Conservation (phyloP, 2,888 invertebrate genomes). For the Tortricodes alternella region DNA sequence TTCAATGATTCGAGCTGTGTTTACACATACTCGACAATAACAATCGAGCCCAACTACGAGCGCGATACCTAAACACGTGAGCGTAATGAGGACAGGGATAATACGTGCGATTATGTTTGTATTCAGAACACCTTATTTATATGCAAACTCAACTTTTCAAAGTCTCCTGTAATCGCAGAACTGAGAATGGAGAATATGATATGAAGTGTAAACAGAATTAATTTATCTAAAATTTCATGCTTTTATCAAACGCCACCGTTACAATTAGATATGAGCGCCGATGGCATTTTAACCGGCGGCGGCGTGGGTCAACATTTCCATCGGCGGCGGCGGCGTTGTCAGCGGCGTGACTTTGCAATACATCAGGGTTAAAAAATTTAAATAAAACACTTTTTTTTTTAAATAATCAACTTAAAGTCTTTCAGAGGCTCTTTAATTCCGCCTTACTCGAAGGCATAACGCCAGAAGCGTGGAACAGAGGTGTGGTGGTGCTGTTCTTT, state of each 20-base stretch:
- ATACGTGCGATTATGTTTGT: slow-evolving; percentile 11
- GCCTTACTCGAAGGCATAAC: no score
- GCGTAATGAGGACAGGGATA: slow-evolving; percentile 43
- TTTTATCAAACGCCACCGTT: neutral
- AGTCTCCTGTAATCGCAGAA: slow-evolving; percentile 29
- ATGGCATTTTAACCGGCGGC: no score
- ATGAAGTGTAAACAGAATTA: neutral
- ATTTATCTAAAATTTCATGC: neutral
- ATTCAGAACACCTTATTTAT: slow-evolving; percentile 4
- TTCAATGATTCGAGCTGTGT: slow-evolving; percentile 54
- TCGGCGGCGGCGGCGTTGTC: no score
- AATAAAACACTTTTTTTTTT: no score
- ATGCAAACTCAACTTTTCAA: slow-evolving; percentile 18
- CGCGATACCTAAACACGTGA: slow-evolving; percentile 32
- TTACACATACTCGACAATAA: slow-evolving; percentile 68
- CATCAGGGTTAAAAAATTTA: no score
- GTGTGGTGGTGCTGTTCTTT: no score
- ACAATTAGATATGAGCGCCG: neutral
- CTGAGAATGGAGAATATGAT: neutral
- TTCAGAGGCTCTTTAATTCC: no score
- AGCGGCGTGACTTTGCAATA: no score
- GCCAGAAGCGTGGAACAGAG: no score
- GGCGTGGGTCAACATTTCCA: no score
- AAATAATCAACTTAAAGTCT: no score
- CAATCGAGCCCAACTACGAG: slow-evolving; percentile 48